Conservation (phyloP, 2,797 vertebrate genomes). For the Schizothorax lantsangensis region DNA sequence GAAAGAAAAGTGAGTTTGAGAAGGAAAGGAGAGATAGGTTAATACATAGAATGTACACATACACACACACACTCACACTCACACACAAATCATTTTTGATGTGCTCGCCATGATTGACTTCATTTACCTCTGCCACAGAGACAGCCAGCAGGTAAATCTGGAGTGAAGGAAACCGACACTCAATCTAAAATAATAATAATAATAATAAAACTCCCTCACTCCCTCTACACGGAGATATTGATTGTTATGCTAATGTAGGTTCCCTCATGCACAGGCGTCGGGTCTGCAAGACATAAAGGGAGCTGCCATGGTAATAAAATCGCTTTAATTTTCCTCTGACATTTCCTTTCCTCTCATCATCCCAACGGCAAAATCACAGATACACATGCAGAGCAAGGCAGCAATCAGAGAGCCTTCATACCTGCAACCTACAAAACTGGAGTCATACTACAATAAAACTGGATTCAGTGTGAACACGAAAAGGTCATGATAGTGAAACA, state of each 20-base stretch:
- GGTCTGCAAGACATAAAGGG: conserved; percentile 24
- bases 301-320: conserved; percentile 38
- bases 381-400: background rate
- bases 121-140: conserved; percentile 25
- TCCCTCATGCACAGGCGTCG: conserved; percentile 16
- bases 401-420: background rate
- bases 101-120: conserved; percentile 20
- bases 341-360: conserved; percentile 33
- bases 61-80: background rate
- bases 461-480: conserved; percentile 15
- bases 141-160: conserved; percentile 30
- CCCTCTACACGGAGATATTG: conserved; percentile 22
- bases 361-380: conserved; percentile 15
- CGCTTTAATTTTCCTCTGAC: conserved; percentile 37
- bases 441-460: conserved; percentile 1
- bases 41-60: conserved; percentile 15
- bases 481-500: background rate
- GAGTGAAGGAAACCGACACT: background rate
- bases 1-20: background rate
- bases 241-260: conserved; percentile 50
- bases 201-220: conserved; percentile 25
- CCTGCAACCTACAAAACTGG: background rate
- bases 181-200: conserved; percentile 46
- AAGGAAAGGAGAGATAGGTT: background rate
- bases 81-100: background rate